A percentile compares a stretch with the other conserved stretches of the same genome.
These are phyloP conservation scores for Saturnia pavonia DNA, from an alignment of 2,888 invertebrate genomes.

Conservation along the genomic window DNA sequence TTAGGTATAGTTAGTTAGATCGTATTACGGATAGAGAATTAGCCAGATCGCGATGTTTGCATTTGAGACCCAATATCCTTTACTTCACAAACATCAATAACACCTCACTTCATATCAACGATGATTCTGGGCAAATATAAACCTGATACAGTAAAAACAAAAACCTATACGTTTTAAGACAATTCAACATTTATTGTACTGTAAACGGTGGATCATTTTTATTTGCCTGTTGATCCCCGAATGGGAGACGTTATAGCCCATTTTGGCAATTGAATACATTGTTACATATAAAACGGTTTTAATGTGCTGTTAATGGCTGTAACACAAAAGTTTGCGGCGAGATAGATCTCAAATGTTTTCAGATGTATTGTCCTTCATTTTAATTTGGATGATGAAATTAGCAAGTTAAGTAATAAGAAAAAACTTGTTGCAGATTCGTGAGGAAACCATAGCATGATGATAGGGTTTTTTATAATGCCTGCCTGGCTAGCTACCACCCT, in stretches of 20 bases:
- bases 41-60: too few relatives aligned
- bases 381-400: not conserved
- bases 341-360: not conserved
- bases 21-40: too few relatives aligned
- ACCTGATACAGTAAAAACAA: not conserved
- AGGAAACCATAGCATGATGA: too few relatives aligned
- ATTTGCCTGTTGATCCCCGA: conserved; percentile 71
- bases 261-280: conserved; percentile 9
- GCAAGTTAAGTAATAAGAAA: too few relatives aligned
- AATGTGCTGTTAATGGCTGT: conserved; percentile 11
- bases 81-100: not conserved
- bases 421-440: too few relatives aligned
- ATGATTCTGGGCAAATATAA: not conserved
- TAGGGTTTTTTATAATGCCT: too few relatives aligned
- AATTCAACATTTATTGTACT: not conserved
- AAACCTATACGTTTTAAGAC: not conserved
- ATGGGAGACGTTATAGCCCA: conserved; percentile 48
- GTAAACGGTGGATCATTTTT: conserved; percentile 40
- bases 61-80: too few relatives aligned
- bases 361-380: not conserved
- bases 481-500: too few relatives aligned
- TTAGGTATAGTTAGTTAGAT: too few relatives aligned
- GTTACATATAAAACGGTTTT: conserved; percentile 1
- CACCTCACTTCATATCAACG: too few relatives aligned
- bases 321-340: not conserved